Evolutionary conservation across 1,140 invertebrate species (phyloP).

Genomic region (Berghia stephanieae): DNA sequence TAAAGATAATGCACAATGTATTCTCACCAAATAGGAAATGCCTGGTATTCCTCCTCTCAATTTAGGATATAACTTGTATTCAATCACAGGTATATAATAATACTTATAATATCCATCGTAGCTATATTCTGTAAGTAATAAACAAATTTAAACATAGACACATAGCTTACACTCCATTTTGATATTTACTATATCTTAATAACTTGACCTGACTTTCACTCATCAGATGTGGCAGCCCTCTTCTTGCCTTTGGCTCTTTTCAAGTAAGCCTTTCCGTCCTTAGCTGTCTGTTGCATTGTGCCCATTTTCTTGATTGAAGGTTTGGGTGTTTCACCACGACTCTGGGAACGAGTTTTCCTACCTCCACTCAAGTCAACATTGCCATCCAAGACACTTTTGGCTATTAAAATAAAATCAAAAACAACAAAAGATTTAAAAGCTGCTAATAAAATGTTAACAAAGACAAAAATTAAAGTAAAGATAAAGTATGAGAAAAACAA

Average conservation of each 20-base stretch:
- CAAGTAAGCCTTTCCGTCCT: conserved; percentile 49
- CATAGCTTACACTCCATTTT: too few relatives aligned
- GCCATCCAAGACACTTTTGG: conserved; percentile 43
- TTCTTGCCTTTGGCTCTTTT: conserved; percentile 45
- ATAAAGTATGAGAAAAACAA: not conserved
- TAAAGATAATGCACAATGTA: too few relatives aligned
- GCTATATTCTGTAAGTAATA: too few relatives aligned
- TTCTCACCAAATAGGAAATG: too few relatives aligned
- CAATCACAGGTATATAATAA: too few relatives aligned
- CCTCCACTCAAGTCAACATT: conserved; percentile 49
- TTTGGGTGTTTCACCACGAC: conserved; percentile 39
- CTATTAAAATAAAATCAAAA: conserved; percentile 31
- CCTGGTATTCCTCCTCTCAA: too few relatives aligned
- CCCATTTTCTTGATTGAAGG: conserved; percentile 46
- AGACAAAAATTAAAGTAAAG: not conserved
- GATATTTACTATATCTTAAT: too few relatives aligned
- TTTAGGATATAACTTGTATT: too few relatives aligned
- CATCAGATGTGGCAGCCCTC: too few relatives aligned
- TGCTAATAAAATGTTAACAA: not conserved
- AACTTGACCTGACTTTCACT: too few relatives aligned
- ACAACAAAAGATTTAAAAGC: not conserved
- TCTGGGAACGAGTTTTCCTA: conserved; percentile 46
- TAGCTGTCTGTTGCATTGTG: conserved; percentile 49
- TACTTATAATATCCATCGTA: too few relatives aligned
- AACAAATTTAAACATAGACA: too few relatives aligned